These are phyloP conservation scores for Mactromeris polynyma DNA, from an alignment of 2,888 invertebrate species.

Conservation along the genomic window DNA sequence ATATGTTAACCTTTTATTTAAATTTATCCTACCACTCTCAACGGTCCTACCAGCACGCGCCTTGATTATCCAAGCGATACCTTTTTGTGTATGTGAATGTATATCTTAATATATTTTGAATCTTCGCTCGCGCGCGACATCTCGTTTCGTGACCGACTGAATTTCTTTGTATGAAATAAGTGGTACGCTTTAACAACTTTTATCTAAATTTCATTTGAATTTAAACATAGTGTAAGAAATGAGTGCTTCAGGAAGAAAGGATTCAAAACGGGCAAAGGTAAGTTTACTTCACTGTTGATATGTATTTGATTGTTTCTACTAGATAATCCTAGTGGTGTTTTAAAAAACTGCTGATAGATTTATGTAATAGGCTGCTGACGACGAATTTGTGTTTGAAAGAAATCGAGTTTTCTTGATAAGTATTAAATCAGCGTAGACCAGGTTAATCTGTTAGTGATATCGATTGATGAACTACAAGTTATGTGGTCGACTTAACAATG, in stretches of 20 bases:
- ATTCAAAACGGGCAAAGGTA: not conserved
- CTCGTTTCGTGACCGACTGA: not conserved
- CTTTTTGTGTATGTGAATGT: not conserved
- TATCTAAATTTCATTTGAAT: not conserved
- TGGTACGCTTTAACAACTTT: not conserved
- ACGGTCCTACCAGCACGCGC: not conserved
- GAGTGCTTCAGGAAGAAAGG: not conserved
- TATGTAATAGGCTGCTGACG: too few relatives aligned
- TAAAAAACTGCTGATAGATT: too few relatives aligned
- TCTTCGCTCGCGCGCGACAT: constrained; percentile 22
- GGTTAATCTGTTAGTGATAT: too few relatives aligned
- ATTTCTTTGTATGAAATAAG: constrained; percentile 12
- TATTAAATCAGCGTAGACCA: too few relatives aligned
- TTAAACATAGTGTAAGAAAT: not conserved
- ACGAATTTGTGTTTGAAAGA: too few relatives aligned
- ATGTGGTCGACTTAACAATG: too few relatives aligned
- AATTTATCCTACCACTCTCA: not conserved
- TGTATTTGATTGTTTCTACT: too few relatives aligned
- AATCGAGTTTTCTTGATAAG: too few relatives aligned
- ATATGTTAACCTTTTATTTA: not conserved
- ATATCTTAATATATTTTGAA: constrained; percentile 22
- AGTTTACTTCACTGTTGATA: not conserved
- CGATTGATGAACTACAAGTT: too few relatives aligned
- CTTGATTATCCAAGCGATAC: constrained; percentile 1
- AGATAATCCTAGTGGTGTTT: too few relatives aligned